phyloP scores from a whole-genome alignment of 1,140 invertebrate genomes.

The Drosophila sproati region DNA sequence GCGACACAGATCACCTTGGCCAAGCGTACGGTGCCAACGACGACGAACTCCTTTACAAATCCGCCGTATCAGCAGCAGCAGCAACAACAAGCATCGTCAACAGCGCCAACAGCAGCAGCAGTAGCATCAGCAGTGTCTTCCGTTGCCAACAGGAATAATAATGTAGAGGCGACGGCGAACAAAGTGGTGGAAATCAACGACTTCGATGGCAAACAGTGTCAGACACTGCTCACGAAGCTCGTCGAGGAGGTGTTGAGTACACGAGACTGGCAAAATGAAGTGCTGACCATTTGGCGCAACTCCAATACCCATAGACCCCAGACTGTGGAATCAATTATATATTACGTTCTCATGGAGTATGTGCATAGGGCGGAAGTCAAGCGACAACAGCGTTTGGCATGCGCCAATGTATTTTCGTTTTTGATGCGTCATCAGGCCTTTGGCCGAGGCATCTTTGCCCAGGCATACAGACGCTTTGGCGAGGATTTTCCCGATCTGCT shows the following conservation, averaged over 20 bases:
- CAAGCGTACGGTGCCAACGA: conserved; percentile 36
- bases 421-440: conserved; percentile 60
- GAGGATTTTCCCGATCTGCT: conserved; percentile 69
- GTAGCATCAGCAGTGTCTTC: neutral
- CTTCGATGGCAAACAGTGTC: conserved; percentile 54
- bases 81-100: neutral
- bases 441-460: conserved; percentile 52
- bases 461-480: conserved; percentile 59
- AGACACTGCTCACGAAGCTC: conserved; percentile 56
- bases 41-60: conserved; percentile 13
- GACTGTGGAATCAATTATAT: conserved; percentile 34
- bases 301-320: conserved; percentile 49
- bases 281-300: conserved; percentile 52
- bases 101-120: neutral
- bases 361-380: conserved; percentile 60
- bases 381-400: conserved; percentile 57
- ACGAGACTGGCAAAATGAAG: conserved; percentile 61
- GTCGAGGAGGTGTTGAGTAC: conserved; percentile 66
- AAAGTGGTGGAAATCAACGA: neutral
- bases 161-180: neutral
- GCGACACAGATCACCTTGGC: conserved; percentile 48
- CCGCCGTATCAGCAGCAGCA: conserved; percentile 54
- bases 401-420: conserved; percentile 60
- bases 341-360: conserved; percentile 66
- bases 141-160: conserved; percentile 10